Conservation (phyloP, 2,888 invertebrate genomes). For the Dugesia japonica region DNA sequence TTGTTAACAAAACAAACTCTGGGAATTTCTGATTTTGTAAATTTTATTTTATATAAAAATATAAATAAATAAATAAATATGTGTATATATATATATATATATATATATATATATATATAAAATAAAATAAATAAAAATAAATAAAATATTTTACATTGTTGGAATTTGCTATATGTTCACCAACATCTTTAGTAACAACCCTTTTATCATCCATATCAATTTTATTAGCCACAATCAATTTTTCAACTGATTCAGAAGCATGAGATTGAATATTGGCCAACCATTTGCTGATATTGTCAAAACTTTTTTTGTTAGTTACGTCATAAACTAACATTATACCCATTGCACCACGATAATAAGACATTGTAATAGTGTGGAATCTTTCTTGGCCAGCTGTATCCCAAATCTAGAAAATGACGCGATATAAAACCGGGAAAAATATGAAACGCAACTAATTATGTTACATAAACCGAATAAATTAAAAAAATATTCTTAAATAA, state of each 20-base stretch:
- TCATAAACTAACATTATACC: constrained; percentile 84
- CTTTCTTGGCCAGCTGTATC: constrained; percentile 87
- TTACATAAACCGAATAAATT: too few relatives aligned
- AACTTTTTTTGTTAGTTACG: constrained; percentile 80
- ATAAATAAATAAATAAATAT: too few relatives aligned
- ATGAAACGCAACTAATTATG: too few relatives aligned
- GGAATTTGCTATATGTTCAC: background rate
- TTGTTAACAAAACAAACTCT: too few relatives aligned
- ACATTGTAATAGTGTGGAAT: constrained; percentile 92
- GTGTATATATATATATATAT: too few relatives aligned
- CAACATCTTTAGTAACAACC: constrained; percentile 33
- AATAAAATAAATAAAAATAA: too few relatives aligned
- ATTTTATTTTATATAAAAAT: too few relatives aligned
- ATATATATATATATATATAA: too few relatives aligned
- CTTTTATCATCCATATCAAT: constrained; percentile 83
- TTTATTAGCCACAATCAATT: constrained; percentile 86
- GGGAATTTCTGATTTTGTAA: too few relatives aligned
- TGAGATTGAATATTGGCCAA: constrained; percentile 85
- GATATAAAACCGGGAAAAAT: too few relatives aligned
- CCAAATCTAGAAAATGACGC: constrained; percentile 42
- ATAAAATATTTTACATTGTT: constrained; percentile 23
- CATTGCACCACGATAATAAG: constrained; percentile 93
- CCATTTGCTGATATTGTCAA: constrained; percentile 89
- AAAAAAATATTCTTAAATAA: too few relatives aligned
- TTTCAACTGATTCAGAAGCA: constrained; percentile 88